Conservation (phyloP, 2,113 vertebrate genomes). For the Nothocercus nigrocapillus region DNA sequence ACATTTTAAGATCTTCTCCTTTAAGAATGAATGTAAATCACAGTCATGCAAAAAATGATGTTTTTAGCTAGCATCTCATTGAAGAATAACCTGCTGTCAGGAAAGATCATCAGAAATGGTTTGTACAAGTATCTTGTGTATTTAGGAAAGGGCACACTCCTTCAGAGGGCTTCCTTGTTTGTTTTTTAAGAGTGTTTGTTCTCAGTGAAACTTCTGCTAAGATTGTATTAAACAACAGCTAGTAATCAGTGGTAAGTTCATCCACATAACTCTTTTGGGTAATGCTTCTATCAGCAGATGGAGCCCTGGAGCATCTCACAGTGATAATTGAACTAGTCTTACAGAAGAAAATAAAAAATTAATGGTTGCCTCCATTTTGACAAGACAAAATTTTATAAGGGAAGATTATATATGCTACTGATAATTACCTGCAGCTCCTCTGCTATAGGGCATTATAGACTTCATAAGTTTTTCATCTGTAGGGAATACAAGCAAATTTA, state of each 20-base stretch:
- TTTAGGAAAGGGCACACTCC: neutral
- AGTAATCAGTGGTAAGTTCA: neutral
- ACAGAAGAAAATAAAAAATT: neutral
- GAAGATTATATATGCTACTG: neutral
- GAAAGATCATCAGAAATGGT: neutral
- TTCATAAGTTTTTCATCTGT: neutral
- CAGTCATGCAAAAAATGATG: neutral
- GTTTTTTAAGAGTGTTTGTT: neutral
- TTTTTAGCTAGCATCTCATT: neutral
- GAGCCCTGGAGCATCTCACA: neutral
- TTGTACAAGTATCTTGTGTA: neutral
- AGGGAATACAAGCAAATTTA: neutral
- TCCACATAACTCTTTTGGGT: neutral
- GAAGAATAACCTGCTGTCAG: neutral
- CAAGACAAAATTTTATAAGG: neutral
- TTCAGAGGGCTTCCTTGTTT: neutral
- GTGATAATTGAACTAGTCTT: neutral
- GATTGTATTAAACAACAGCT: neutral
- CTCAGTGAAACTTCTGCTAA: neutral
- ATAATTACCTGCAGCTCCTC: neutral
- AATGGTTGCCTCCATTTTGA: neutral
- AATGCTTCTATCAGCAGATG: slow-evolving; percentile 38
- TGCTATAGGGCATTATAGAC: neutral
- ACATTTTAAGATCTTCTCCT: neutral
- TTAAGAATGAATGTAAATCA: neutral